These are phyloP conservation scores for Holacanthus passer DNA, from an alignment of 2,113 vertebrate species.

Conservation along the genomic window DNA sequence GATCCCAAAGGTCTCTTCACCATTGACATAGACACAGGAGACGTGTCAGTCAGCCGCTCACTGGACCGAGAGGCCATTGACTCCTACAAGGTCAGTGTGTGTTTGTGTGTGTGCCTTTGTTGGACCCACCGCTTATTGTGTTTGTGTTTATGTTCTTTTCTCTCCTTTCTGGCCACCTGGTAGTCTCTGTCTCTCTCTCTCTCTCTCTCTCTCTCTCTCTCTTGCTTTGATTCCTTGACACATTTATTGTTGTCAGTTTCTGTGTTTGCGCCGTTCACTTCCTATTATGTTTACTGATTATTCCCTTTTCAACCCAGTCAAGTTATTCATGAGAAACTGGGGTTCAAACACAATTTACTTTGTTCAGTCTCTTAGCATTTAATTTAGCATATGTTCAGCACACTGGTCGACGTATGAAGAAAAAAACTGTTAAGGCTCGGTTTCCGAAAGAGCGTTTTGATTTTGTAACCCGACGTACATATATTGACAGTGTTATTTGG, in stretches of 20 bases:
- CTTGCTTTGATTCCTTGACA: neutral
- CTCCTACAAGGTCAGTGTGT: conserved; percentile 89
- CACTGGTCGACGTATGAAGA: neutral
- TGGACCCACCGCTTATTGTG: neutral
- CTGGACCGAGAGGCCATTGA: conserved; percentile 91
- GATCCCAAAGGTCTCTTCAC: conserved; percentile 93
- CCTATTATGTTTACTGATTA: neutral
- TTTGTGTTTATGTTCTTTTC: neutral
- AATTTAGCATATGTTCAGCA: neutral
- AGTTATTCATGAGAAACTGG: neutral
- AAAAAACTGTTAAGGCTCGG: neutral
- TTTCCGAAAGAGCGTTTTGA: conserved; percentile 2
- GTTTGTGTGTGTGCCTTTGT: neutral
- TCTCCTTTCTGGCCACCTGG: conserved; percentile 6
- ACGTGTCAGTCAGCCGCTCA: conserved; percentile 89
- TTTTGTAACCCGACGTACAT: neutral
- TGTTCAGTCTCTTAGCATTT: neutral
- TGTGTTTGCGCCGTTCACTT: neutral
- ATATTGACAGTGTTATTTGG: conserved; percentile 13
- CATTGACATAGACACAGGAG: conserved; percentile 91
- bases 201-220: neutral
- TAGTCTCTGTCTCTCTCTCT: neutral
- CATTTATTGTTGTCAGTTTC: neutral
- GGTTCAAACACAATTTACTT: neutral
- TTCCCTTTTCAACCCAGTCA: neutral